Evolutionary conservation across 92 coral and sea anemone genomes (phyloP), one percentile per base, ranked within the genome.

Genomic region (Umimayanthus chanpuru): DNA sequence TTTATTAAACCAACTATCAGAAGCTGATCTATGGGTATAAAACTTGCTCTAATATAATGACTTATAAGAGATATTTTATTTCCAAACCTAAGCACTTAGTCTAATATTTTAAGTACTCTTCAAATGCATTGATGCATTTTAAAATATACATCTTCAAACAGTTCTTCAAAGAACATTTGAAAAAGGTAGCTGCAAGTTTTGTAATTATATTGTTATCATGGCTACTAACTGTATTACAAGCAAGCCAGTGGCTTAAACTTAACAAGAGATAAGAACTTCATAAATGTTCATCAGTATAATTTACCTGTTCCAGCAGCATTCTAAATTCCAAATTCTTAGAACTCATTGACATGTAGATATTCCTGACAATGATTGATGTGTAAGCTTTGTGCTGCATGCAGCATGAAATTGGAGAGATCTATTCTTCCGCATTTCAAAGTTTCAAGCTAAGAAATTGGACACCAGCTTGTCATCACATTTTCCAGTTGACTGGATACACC

Each of bases 401-500:
- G 50, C 25, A 21, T 36, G 79, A 74, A 38, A 74, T 74, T 16
- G 8, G 28, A 74, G 43, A 74, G 44, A 15, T 36, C 25, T 39
- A 15, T 38, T 74, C 79, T 61, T 61, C 20, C 20, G 2, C n/a
- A 75, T 26, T 43, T 36, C 30, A 21, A n/a, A 43, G 44, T 75
- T 36, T 43, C 41, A 74, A 38, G 49, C 49, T 36, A 20, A 39
- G 49, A 36, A 6, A 39, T 61, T 20, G 4, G 26, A 61, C 20
- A 30, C 38, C 40, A 73, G 18, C 20, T n/a, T 5, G 30, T 36
- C 44, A 73, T 32, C 40, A 26, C 1, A 28, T 75, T 36, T 75
- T 75, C 50, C 79, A 75, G 79, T 38, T 38, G 53, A 43, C 2
- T 75, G 79, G 26, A 0, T 75, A 28, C 79, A 75, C 79, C 79